phyloP scores from a whole-genome alignment of 2,888 invertebrate species.

The Lochmaea capreae region DNA sequence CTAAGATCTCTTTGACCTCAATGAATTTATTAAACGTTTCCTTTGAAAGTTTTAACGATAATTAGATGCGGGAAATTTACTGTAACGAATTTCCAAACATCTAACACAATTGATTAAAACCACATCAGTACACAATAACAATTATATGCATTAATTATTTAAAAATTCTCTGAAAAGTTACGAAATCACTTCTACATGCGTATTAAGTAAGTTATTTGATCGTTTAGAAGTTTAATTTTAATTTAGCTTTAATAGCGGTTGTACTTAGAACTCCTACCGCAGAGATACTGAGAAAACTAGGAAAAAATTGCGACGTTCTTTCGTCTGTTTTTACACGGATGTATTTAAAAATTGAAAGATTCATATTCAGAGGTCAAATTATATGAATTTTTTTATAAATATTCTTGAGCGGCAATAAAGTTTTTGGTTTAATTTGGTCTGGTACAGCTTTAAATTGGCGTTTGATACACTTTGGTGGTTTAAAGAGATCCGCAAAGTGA shows the following conservation, averaged over 20 bases:
- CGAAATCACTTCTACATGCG: background rate
- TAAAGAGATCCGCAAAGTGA: too few species aligned
- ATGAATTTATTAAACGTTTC: too few species aligned
- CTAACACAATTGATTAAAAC: background rate
- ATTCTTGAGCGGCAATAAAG: too few species aligned
- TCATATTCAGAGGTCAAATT: too few species aligned
- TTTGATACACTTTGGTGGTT: too few species aligned
- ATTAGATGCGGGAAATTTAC: background rate
- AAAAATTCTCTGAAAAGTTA: constrained; percentile 4
- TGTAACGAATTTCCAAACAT: background rate
- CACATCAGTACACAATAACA: constrained; percentile 1
- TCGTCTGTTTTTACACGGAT: too few species aligned
- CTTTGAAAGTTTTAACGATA: background rate
- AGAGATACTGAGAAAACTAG: background rate
- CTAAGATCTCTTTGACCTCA: too few species aligned
- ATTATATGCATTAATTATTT: constrained; percentile 8
- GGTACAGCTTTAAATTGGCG: too few species aligned
- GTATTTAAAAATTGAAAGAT: too few species aligned
- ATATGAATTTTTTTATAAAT: too few species aligned
- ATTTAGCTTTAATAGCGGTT: background rate
- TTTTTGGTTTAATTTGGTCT: too few species aligned
- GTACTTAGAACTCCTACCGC: background rate
- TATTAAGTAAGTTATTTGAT: background rate
- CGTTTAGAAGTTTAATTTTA: background rate
- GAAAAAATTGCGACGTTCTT: background rate